Percentiles rank a stretch among this genome's conserved stretches.
phyloP scores from a whole-genome alignment of 2,888 invertebrate genomes.

The Oligia strigilis region DNA sequence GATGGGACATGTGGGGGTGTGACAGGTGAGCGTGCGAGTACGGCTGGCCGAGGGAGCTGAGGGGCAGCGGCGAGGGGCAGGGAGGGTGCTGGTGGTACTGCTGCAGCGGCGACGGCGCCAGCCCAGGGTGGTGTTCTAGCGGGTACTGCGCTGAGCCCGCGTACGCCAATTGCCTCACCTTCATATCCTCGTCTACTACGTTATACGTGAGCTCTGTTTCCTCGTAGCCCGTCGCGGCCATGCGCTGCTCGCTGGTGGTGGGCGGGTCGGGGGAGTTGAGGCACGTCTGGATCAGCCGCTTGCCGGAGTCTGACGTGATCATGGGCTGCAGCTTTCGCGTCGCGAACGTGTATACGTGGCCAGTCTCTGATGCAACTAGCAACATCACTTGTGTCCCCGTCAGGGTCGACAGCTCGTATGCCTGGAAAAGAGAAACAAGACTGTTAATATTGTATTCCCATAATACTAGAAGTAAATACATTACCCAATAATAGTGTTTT shows the following conservation, averaged over 20 bases:
- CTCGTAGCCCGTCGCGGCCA: conserved; percentile 99
- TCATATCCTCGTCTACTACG: conserved; percentile 98
- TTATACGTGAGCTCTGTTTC: conserved; percentile 99
- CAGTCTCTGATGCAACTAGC: conserved; percentile 99
- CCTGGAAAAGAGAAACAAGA: conserved; percentile 91
- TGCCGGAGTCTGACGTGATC: conserved; percentile 99
- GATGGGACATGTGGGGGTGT: conserved; percentile 94
- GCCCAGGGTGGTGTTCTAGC: conserved; percentile 92
- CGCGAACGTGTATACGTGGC: conserved; percentile 99
- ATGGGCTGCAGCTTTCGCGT: conserved; percentile 99
- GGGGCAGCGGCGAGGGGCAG: conserved; percentile 94
- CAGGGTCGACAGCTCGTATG: conserved; percentile 99
- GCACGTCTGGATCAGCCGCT: conserved; percentile 99
- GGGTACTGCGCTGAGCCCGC: conserved; percentile 93
- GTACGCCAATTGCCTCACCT: conserved; percentile 99
- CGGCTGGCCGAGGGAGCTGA: conserved; percentile 87
- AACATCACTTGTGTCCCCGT: conserved; percentile 99
- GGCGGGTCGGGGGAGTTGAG: conserved; percentile 99
- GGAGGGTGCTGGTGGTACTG: conserved; percentile 94
- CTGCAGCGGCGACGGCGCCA: conserved; percentile 92
- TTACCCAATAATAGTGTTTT: conserved; percentile 46
- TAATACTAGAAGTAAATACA: not conserved
- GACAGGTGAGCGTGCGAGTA: conserved; percentile 90
- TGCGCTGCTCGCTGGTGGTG: conserved; percentile 96
- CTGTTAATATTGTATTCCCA: conserved; percentile 32